These are phyloP conservation scores for Ginglymostoma cirratum DNA, from an alignment of 2,113 vertebrate genomes.

Conservation along the genomic window DNA sequence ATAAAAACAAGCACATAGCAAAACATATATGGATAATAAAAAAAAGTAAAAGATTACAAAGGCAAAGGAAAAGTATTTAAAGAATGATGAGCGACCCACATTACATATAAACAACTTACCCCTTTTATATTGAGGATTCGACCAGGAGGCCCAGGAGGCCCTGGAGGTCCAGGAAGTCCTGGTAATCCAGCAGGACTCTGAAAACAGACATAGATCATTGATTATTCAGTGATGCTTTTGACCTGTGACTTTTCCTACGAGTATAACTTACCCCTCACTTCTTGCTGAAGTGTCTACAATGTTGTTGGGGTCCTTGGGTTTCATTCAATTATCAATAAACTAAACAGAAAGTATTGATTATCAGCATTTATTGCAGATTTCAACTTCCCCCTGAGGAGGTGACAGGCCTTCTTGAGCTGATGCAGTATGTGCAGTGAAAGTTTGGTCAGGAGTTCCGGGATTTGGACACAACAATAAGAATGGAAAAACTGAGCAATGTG, in stretches of 20 bases:
- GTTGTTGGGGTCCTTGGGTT: not conserved
- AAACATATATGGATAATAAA: constrained; percentile 33
- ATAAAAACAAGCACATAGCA: constrained; percentile 35
- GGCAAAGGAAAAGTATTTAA: not conserved
- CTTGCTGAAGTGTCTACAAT: not conserved
- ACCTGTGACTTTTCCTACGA: not conserved
- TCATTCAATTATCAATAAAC: not conserved
- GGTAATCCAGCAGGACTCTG: constrained; percentile 70
- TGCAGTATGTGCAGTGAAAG: not conserved
- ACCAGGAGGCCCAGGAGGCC: constrained; percentile 49
- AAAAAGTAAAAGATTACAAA: not conserved
- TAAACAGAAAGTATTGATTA: not conserved
- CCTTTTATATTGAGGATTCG: constrained; percentile 73
- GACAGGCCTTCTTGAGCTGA: not conserved
- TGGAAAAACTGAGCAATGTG: not conserved
- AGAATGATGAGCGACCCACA: not conserved
- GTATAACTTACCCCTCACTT: not conserved
- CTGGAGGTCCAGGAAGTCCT: constrained; percentile 76
- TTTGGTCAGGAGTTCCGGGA: not conserved
- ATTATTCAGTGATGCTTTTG: not conserved
- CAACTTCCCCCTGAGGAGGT: not conserved
- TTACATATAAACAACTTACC: constrained; percentile 64
- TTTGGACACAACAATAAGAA: not conserved
- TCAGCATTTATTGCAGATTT: not conserved
- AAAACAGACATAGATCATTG: constrained; percentile 24